Conservation (phyloP, 1,140 invertebrate genomes). For the Odontomachus brunneus region DNA sequence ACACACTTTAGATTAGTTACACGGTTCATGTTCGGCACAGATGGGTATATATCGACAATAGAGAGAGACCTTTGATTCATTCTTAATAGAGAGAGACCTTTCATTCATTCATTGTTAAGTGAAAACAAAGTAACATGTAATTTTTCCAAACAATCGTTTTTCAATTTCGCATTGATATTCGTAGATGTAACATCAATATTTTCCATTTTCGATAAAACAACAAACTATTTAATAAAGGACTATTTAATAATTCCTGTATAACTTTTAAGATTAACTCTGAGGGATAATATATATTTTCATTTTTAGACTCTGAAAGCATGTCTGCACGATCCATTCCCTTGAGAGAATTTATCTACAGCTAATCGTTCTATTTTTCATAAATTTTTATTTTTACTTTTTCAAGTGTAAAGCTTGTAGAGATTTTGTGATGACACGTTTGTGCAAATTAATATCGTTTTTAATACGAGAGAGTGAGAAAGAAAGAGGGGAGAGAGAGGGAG, state of each 20-base stretch:
- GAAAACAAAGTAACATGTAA: no score
- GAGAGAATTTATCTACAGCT: conserved; percentile 20
- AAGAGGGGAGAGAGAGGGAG: no score
- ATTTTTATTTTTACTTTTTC: not conserved
- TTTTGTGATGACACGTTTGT: conserved; percentile 4
- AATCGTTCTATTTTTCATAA: conserved; percentile 18
- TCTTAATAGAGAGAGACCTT: no score
- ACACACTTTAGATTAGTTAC: conserved; percentile 70
- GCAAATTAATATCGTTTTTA: conserved; percentile 36
- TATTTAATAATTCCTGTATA: not conserved
- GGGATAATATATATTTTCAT: conserved; percentile 10
- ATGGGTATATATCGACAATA: conserved; percentile 68
- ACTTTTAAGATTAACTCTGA: not conserved
- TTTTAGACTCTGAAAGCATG: conserved; percentile 67
- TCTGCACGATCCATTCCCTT: conserved; percentile 69
- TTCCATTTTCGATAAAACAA: no score
- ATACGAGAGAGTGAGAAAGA: not conserved
- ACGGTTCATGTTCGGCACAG: conserved; percentile 79
- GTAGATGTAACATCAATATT: no score
- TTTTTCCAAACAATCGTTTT: no score
- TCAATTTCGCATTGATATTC: no score
- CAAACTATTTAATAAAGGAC: no score
- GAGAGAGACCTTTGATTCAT: no score
- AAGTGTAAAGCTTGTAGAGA: not conserved
- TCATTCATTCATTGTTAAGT: no score